These are phyloP conservation scores for Thymelicus acteon DNA, from an alignment of 2,888 invertebrate species.

Conservation along the genomic window DNA sequence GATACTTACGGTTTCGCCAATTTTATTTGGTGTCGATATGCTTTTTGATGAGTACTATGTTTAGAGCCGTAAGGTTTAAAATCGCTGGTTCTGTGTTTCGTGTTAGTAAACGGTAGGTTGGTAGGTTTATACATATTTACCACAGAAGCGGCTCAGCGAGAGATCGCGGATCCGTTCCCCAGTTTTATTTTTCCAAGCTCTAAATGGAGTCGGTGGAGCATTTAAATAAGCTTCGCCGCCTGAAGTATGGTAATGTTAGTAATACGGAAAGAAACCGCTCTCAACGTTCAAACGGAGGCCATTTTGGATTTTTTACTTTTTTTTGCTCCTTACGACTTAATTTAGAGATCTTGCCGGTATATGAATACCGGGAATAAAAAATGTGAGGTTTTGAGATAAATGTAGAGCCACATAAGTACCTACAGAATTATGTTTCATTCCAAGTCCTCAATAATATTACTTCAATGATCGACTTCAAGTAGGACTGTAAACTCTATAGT, in stretches of 20 bases:
- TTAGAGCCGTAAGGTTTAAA: slow-evolving; percentile 51
- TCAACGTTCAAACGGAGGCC: slow-evolving; percentile 65
- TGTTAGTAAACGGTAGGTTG: slow-evolving; percentile 51
- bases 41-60: background rate
- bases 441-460: no score
- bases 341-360: background rate
- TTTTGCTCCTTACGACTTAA: slow-evolving; percentile 8
- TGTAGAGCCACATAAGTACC: no score
- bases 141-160: slow-evolving; percentile 83
- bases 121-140: slow-evolving; percentile 83
- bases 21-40: slow-evolving; percentile 42
- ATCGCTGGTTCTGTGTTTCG: slow-evolving; percentile 44
- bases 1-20: slow-evolving; percentile 72
- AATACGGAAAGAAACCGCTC: slow-evolving; percentile 81
- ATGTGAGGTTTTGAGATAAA: background rate
- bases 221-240: slow-evolving; percentile 83
- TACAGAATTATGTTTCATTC: no score
- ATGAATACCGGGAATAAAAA: no score
- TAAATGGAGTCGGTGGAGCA: slow-evolving; percentile 85
- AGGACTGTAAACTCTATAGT: no score
- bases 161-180: slow-evolving; percentile 81
- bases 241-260: slow-evolving; percentile 84
- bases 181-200: slow-evolving; percentile 84
- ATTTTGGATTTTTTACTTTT: slow-evolving; percentile 67
- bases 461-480: no score